phyloP scores from a whole-genome alignment of 2,888 invertebrate species.

The Machimus rusticus region DNA sequence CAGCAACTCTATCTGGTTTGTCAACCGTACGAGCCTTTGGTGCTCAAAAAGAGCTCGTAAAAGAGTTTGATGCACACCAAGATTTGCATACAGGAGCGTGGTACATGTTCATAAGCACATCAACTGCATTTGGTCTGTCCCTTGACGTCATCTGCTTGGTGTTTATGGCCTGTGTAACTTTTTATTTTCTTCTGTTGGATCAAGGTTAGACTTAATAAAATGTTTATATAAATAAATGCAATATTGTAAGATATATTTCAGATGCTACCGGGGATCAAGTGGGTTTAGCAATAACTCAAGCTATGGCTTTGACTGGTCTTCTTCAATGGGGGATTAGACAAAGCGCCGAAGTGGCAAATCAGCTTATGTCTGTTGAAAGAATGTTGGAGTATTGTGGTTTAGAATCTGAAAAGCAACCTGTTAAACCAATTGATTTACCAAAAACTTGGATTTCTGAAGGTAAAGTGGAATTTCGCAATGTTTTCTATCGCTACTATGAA shows the following conservation, averaged over 20 bases:
- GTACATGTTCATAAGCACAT: slow-evolving; percentile 71
- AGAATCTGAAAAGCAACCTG: slow-evolving; percentile 62
- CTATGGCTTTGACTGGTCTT: slow-evolving; percentile 64
- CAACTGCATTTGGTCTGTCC: slow-evolving; percentile 71
- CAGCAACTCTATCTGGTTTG: slow-evolving; percentile 77
- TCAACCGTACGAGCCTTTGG: slow-evolving; percentile 77
- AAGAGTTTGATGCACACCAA: slow-evolving; percentile 69
- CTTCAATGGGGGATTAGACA: slow-evolving; percentile 78
- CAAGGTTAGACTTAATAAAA: slow-evolving; percentile 44
- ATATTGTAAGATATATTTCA: background rate
- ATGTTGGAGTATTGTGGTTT: slow-evolving; percentile 70
- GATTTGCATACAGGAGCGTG: slow-evolving; percentile 73
- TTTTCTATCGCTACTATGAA: slow-evolving; percentile 74
- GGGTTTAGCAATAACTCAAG: slow-evolving; percentile 66
- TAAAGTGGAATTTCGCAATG: slow-evolving; percentile 63
- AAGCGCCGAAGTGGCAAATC: slow-evolving; percentile 74
- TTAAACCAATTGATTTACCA: slow-evolving; percentile 45
- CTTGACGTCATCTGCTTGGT: slow-evolving; percentile 71
- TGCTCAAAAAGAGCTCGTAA: slow-evolving; percentile 70
- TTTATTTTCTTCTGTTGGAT: slow-evolving; percentile 67
- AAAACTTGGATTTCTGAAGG: slow-evolving; percentile 66
- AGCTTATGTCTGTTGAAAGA: slow-evolving; percentile 76
- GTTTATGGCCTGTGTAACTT: slow-evolving; percentile 71
- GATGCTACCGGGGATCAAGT: slow-evolving; percentile 61
- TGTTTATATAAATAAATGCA: background rate